Percentiles rank a stretch among this genome's conserved stretches.
These are phyloP conservation scores for Anguilla anguilla DNA, from an alignment of 2,797 vertebrate genomes.

Conservation along the genomic window DNA sequence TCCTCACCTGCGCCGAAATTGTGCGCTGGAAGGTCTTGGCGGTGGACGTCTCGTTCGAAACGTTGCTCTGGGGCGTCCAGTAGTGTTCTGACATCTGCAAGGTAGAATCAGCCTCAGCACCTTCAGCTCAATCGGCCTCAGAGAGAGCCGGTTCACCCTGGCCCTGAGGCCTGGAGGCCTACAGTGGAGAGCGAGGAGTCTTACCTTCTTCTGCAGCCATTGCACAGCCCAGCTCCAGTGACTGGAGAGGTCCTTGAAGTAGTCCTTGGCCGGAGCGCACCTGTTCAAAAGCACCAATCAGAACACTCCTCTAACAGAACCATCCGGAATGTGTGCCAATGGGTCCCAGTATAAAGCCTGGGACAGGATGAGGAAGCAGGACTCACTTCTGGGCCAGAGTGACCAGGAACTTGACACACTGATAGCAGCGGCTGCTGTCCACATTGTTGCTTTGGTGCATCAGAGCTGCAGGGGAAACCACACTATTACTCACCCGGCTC, in stretches of 20 bases:
- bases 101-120: slow-evolving; percentile 34
- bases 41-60: slow-evolving; percentile 97
- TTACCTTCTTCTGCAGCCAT: slow-evolving; percentile 96
- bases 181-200: neutral
- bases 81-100: slow-evolving; percentile 98
- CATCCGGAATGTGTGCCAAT: neutral
- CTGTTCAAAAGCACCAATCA: slow-evolving; percentile 63
- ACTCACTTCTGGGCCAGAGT: slow-evolving; percentile 98
- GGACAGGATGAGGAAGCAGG: neutral
- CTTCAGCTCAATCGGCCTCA: neutral
- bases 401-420: slow-evolving; percentile 98
- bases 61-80: slow-evolving; percentile 96
- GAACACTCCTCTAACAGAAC: neutral
- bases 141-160: neutral
- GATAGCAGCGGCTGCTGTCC: slow-evolving; percentile 98
- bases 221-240: slow-evolving; percentile 99
- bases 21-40: slow-evolving; percentile 99
- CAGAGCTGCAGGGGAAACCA: slow-evolving; percentile 74
- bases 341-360: neutral
- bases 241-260: slow-evolving; percentile 96
- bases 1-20: slow-evolving; percentile 92
- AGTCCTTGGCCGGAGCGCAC: slow-evolving; percentile 93
- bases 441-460: slow-evolving; percentile 99
- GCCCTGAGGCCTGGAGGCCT: neutral
- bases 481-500: slow-evolving; percentile 34